Evolutionary conservation across 2,113 vertebrate species (phyloP).

Genomic region (Hyla sarda): DNA sequence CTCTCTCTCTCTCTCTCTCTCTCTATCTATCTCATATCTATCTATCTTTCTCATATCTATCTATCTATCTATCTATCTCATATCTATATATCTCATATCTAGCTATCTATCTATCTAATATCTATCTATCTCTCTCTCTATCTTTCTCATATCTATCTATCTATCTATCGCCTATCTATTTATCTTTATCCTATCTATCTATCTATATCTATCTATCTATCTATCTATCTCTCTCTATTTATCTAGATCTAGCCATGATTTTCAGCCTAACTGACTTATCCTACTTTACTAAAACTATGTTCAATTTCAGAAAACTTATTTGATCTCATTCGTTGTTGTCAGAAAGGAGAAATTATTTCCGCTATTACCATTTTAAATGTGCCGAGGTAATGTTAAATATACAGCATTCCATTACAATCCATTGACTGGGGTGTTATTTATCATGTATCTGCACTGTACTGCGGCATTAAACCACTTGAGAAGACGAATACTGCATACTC

Average conservation of each 20-base stretch:
- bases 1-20: no score
- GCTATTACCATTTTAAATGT: slow-evolving; percentile 29
- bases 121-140: no score
- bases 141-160: no score
- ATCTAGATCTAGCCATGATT: not conserved
- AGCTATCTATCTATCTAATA: no score
- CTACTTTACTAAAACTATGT: not conserved
- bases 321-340: not conserved
- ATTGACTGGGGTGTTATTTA: slow-evolving; percentile 6
- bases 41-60: no score
- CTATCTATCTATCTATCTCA: no score
- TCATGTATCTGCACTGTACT: not conserved
- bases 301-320: not conserved
- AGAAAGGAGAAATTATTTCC: slow-evolving; percentile 1
- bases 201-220: slow-evolving; percentile 23
- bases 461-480: slow-evolving; percentile 33
- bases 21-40: no score
- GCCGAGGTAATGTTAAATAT: slow-evolving; percentile 2
- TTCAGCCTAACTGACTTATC: not conserved
- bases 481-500: not conserved
- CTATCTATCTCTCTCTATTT: not conserved
- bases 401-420: slow-evolving; percentile 44
- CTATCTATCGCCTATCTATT: no score
- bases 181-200: not conserved
- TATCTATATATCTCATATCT: no score